A percentile compares a stretch with the other conserved stretches of the same genome.
These are phyloP conservation scores for Helicoverpa armigera DNA, from an alignment of 1,140 invertebrate species.

Conservation along the genomic window DNA sequence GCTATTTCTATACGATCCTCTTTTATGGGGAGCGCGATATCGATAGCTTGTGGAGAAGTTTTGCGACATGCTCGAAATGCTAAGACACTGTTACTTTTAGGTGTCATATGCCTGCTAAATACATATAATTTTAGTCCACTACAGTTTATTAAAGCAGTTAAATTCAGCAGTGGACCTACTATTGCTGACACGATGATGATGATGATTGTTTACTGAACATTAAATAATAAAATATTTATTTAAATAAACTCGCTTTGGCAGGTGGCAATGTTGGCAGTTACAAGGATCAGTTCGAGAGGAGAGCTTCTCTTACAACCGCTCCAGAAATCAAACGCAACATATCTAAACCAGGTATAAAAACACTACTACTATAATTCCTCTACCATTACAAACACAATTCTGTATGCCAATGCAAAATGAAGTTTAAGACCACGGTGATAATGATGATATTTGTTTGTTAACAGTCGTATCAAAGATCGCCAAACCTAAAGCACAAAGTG, in stretches of 20 bases:
- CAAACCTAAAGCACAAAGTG: conserved; percentile 84
- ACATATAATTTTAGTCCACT: no score
- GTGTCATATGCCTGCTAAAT: no score
- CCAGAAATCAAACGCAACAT: conserved; percentile 76
- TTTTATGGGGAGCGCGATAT: no score
- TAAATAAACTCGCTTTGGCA: conserved; percentile 47
- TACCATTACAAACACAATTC: background rate
- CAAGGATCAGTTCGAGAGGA: conserved; percentile 93
- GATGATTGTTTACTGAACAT: no score
- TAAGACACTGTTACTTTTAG: no score
- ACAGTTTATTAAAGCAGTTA: no score
- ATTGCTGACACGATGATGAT: no score
- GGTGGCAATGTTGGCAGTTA: conserved; percentile 93
- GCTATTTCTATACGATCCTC: no score
- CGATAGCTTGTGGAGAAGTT: no score
- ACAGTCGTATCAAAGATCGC: conserved; percentile 79
- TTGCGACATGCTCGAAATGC: no score
- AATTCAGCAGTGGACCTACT: no score
- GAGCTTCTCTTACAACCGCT: conserved; percentile 89
- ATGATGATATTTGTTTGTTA: conserved; percentile 38
- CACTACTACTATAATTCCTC: background rate
- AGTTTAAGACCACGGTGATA: background rate
- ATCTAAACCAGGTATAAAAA: conserved; percentile 73
- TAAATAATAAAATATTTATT: background rate
- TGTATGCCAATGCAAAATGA: background rate